Evolutionary conservation across 2,113 vertebrate genomes (phyloP).

Genomic region (Cynocephalus volans): DNA sequence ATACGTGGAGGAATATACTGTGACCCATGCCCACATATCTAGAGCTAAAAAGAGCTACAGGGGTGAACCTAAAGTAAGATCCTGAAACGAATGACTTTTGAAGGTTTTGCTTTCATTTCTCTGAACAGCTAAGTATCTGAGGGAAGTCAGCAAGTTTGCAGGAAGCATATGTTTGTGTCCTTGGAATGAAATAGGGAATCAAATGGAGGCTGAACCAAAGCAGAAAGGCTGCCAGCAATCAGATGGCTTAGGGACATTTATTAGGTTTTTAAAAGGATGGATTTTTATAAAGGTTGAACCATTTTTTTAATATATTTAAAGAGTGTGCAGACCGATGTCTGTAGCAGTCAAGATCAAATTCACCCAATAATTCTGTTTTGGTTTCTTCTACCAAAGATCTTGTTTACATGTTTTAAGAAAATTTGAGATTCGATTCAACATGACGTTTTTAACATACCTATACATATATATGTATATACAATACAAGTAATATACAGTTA

Average conservation of each 20-base stretch:
- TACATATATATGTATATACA: neutral
- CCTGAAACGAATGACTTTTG: neutral
- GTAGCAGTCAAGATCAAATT: neutral
- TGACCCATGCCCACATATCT: neutral
- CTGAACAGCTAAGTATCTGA: neutral
- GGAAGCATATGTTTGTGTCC: neutral
- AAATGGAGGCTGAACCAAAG: neutral
- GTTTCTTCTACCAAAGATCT: slow-evolving; percentile 32
- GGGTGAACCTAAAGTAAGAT: slow-evolving; percentile 18
- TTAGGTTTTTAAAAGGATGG: neutral
- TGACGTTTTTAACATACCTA: neutral
- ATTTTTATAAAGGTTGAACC: neutral
- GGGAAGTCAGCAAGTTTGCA: neutral
- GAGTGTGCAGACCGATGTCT: neutral
- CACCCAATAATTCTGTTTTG: neutral
- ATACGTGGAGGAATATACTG: neutral
- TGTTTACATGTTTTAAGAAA: slow-evolving; percentile 14
- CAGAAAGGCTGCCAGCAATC: neutral
- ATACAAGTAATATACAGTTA: neutral
- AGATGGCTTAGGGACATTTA: neutral
- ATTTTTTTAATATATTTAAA: neutral
- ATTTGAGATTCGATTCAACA: neutral
- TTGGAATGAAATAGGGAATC: neutral
- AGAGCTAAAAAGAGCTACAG: neutral
- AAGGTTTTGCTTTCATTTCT: slow-evolving; percentile 55